These are phyloP conservation scores for Esperia sulphurella DNA, from an alignment of 2,888 invertebrate species.

Conservation along the genomic window DNA sequence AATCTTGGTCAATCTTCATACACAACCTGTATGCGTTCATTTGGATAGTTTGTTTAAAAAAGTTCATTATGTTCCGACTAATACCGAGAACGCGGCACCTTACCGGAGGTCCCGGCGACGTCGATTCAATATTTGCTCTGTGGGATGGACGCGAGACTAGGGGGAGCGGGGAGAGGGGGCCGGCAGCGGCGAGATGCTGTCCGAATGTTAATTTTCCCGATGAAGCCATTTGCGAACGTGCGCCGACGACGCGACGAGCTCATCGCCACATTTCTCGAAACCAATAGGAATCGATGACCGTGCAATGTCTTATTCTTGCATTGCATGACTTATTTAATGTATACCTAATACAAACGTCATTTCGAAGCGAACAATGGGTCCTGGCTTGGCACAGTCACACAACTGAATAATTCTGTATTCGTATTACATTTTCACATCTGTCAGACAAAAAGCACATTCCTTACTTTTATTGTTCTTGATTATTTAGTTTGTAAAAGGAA, in stretches of 20 bases:
- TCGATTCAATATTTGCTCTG: slow-evolving; percentile 66
- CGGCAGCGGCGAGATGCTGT: slow-evolving; percentile 44
- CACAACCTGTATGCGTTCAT: background rate
- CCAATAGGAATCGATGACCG: slow-evolving; percentile 47
- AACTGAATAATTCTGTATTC: slow-evolving; percentile 35
- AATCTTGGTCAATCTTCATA: too few relatives aligned
- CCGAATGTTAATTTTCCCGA: slow-evolving; percentile 74
- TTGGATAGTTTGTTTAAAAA: slow-evolving; percentile 28
- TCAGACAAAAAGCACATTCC: slow-evolving; percentile 36
- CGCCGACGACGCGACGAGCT: slow-evolving; percentile 53
- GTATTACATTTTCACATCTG: slow-evolving; percentile 18
- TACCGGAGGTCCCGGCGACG: slow-evolving; percentile 54
- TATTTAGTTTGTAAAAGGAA: slow-evolving; percentile 2
- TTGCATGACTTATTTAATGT: slow-evolving; percentile 58
- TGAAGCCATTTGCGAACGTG: slow-evolving; percentile 72
- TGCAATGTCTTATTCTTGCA: slow-evolving; percentile 55
- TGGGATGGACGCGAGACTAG: slow-evolving; percentile 26
- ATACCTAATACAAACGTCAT: slow-evolving; percentile 24
- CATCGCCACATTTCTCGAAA: slow-evolving; percentile 59
- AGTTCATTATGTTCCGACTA: slow-evolving; percentile 36
- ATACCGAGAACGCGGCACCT: slow-evolving; percentile 52
- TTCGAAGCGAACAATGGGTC: slow-evolving; percentile 26
- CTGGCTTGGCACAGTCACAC: slow-evolving; percentile 29
- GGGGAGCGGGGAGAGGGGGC: slow-evolving; percentile 21
- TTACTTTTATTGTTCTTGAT: slow-evolving; percentile 25